Evolutionary conservation across 2,888 invertebrate genomes (phyloP).

Genomic region (Gandaritis pyraliata): DNA sequence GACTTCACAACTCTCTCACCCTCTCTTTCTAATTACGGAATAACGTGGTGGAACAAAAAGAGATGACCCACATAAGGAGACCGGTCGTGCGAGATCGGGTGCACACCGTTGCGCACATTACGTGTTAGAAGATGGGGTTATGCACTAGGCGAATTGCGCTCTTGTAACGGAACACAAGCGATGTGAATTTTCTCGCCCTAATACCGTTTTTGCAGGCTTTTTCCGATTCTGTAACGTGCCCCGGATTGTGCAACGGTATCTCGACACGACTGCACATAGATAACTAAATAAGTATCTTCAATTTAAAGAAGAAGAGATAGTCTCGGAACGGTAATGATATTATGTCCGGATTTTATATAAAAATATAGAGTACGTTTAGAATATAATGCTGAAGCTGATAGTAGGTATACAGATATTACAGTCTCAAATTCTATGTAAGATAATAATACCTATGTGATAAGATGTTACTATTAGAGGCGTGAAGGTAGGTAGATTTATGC

Average conservation of each 20-base stretch:
- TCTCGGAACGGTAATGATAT: no score
- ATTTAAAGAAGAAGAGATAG: no score
- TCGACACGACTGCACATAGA: conserved; percentile 44
- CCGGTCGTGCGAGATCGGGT: conserved; percentile 82
- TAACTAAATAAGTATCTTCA: conserved; percentile 29
- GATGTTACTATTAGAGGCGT: no score
- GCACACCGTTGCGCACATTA: conserved; percentile 82
- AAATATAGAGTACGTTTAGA: no score
- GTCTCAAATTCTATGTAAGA: no score
- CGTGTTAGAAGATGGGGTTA: conserved; percentile 81
- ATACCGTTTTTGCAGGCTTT: conserved; percentile 75
- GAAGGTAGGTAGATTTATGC: no score
- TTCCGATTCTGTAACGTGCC: conserved; percentile 68
- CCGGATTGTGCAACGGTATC: conserved; percentile 68
- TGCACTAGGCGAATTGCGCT: conserved; percentile 69
- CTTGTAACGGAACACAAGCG: conserved; percentile 73
- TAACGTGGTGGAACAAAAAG: conserved; percentile 83
- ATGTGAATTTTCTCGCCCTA: conserved; percentile 84
- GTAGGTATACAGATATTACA: no score
- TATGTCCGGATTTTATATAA: no score
- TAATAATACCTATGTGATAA: no score
- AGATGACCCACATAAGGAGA: conserved; percentile 81
- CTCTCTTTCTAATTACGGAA: conserved; percentile 83
- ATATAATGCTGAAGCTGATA: no score
- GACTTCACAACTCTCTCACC: conserved; percentile 54